Percentiles rank a stretch among this genome's conserved stretches.
phyloP scores from a whole-genome alignment of 2,797 vertebrate genomes.

The Chelmon rostratus region DNA sequence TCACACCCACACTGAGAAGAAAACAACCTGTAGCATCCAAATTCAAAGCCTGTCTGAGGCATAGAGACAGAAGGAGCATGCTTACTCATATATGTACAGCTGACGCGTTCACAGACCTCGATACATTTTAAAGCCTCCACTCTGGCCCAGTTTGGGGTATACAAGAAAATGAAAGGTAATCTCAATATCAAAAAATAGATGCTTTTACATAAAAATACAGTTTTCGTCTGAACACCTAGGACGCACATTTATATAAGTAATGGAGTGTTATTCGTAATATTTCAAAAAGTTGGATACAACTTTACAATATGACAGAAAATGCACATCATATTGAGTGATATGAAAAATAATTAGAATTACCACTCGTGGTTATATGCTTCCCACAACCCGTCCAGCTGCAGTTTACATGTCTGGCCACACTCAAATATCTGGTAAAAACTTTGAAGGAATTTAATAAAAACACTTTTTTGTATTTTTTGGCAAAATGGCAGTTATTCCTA shows the following conservation, averaged over 20 bases:
- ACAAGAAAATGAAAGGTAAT: constrained; percentile 1
- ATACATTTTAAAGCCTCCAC: constrained; percentile 2
- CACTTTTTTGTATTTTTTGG: too few species aligned
- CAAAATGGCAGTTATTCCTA: too few species aligned
- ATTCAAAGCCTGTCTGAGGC: constrained; percentile 2
- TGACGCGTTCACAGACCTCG: constrained; percentile 20
- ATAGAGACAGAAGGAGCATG: constrained; percentile 20
- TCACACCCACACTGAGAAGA: neutral
- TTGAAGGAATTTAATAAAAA: too few species aligned
- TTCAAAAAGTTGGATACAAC: too few species aligned
- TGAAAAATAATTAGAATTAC: too few species aligned
- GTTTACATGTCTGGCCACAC: too few species aligned
- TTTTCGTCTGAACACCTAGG: neutral
- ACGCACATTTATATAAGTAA: neutral
- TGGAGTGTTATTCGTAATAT: too few species aligned
- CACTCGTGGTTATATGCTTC: too few species aligned
- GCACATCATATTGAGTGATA: neutral
- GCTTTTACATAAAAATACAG: neutral
- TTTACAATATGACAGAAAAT: neutral
- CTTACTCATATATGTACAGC: constrained; percentile 40
- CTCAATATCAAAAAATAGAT: neutral
- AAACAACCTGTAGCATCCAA: constrained; percentile 5
- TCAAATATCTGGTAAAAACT: too few species aligned
- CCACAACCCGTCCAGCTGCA: too few species aligned
- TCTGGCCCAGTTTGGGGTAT: neutral